A percentile compares a stretch with the other conserved stretches of the same genome.
phyloP scores from a whole-genome alignment of 2,797 vertebrate species.

The Mus minutoides region DNA sequence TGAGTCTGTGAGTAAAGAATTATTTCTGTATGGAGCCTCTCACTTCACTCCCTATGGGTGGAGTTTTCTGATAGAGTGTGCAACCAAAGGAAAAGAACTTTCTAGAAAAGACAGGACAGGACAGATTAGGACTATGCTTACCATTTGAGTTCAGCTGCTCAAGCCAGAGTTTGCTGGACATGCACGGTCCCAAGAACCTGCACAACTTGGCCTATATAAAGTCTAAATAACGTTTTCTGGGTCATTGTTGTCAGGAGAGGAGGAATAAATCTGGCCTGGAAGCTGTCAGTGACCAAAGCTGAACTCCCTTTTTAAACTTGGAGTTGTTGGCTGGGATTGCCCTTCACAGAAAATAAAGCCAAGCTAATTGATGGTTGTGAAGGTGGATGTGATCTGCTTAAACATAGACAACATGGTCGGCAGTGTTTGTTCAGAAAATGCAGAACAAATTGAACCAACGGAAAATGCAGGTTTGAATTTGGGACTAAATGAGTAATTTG shows the following conservation, averaged over 20 bases:
- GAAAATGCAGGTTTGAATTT: constrained; percentile 40
- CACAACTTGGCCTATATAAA: constrained; percentile 20
- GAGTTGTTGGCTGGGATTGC: constrained; percentile 11
- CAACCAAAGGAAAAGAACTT: neutral
- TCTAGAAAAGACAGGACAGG: neutral
- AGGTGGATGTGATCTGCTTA: constrained; percentile 10
- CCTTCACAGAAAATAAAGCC: constrained; percentile 36
- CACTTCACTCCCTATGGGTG: neutral
- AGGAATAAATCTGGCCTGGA: constrained; percentile 51
- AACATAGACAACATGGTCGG: neutral
- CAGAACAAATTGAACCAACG: constrained; percentile 22
- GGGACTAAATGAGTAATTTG: neutral
- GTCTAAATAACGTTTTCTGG: constrained; percentile 47
- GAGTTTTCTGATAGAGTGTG: neutral
- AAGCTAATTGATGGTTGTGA: constrained; percentile 43
- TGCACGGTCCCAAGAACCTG: accelerated
- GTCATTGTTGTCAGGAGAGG: constrained; percentile 24
- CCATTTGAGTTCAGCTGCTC: neutral
- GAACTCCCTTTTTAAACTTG: constrained; percentile 28
- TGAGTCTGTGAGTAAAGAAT: neutral
- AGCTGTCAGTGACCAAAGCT: constrained; percentile 39
- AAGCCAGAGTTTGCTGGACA: neutral
- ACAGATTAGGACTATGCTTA: neutral
- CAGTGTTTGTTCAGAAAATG: constrained; percentile 17
- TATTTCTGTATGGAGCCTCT: neutral